These are phyloP conservation scores for Conus ventricosus DNA, from an alignment of 1,140 invertebrate species.

Conservation along the genomic window DNA sequence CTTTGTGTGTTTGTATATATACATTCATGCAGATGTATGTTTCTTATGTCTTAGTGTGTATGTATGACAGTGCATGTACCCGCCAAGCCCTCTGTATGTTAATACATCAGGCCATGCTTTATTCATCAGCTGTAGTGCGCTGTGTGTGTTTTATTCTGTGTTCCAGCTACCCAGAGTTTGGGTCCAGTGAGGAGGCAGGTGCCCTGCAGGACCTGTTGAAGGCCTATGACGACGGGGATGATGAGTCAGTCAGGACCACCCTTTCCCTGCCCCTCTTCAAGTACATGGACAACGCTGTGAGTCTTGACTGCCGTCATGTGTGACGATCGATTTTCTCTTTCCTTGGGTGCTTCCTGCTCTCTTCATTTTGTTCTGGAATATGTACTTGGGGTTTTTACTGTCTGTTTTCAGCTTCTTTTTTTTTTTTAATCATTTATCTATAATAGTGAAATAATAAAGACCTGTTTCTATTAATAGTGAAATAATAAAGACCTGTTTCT, in stretches of 20 bases:
- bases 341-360: neutral
- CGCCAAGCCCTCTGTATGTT: too few species aligned
- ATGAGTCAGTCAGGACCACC: conserved; percentile 84
- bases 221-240: conserved; percentile 92
- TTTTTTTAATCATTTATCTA: neutral
- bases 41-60: too few species aligned
- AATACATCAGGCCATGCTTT: too few species aligned
- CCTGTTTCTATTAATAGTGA: too few species aligned
- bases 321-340: neutral
- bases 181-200: conserved; percentile 80
- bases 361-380: neutral
- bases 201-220: conserved; percentile 88
- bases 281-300: conserved; percentile 92
- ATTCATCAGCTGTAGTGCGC: too few species aligned
- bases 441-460: too few species aligned
- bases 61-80: too few species aligned
- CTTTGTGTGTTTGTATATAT: too few species aligned
- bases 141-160: neutral
- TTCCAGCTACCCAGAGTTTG: conserved; percentile 65
- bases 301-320: conserved; percentile 22
- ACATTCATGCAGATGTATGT: too few species aligned
- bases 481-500: too few species aligned
- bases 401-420: neutral
- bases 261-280: conserved; percentile 91
- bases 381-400: neutral